Base-by-base conservation (phyloP, 2,888 invertebrate genomes). In the Rhimphoctona megacephalus region DNA sequence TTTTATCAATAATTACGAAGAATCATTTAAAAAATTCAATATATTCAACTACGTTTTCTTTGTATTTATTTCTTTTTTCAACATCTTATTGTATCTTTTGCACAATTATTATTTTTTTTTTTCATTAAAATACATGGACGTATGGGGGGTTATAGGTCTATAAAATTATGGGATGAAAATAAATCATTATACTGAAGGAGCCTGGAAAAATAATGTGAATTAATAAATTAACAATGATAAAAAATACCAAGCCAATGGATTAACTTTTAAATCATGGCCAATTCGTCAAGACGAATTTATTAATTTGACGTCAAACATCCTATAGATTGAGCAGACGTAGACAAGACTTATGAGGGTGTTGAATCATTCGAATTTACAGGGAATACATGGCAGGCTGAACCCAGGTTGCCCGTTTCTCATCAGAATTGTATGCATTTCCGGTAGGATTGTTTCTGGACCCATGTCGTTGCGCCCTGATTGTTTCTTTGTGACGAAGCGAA, bases 371-470 rank as follows among this genome's bases (percentile, higher is more conserved):
- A 43, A 69, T 46, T 22, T 22, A 22, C 25, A 11, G 14, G 6
- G 43, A 25, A 69, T 25, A 25, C 22, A 25, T 69, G n/a, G 14
- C n/a, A 17, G 11, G 7, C 66, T 67, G 66, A 36, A 11, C 39
- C 36, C 39, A 39, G 5, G 66, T 67, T 67, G 9, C 19, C 33
- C n/a, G 39, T 39, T 9, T 67, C 39, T 67, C 66, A 39, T 67
- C n/a, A 39, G 66, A n/a, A 67, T 39, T 67, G 66, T 39, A 39
- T 67, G 66, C 36, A 39, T 39, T 67, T n/a, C 66, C 3, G 33
- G 5, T 19, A 36, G 36, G 19, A n/a, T n/a, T 67, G 8, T 33
- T 39, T 19, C 66, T 39, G 36, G n/a, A 19, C 7, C 6, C 39
- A 67, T 39, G 39, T 36, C 66, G 30, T n/a, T 36, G n/a, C n/a